A percentile compares a stretch with the other conserved stretches of the same genome.
Conservation (phyloP, 2,888 invertebrate species). For the Amblyteles armatorius region DNA sequence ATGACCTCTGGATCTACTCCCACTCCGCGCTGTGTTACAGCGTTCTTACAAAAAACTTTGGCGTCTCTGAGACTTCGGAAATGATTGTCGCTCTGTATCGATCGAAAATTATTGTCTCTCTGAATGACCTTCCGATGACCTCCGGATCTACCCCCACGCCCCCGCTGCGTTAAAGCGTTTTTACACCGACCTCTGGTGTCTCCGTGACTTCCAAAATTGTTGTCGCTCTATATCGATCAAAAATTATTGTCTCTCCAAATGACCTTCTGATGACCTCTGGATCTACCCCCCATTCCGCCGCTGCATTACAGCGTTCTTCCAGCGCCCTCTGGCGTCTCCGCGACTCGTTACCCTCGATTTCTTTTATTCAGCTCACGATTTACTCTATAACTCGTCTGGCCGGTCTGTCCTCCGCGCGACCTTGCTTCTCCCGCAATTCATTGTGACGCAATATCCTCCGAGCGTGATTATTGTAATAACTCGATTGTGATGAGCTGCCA, state of each 20-base stretch:
- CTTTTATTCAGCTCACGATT: conserved; percentile 50
- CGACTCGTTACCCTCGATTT: conserved; percentile 32
- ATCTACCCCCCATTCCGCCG: not conserved
- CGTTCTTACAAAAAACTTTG: too few species aligned
- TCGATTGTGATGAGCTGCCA: not conserved
- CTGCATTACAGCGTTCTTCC: not conserved
- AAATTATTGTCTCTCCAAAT: not conserved
- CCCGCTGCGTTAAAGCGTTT: not conserved
- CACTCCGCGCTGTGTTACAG: too few species aligned
- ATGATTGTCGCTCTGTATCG: not conserved
- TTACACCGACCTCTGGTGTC: not conserved
- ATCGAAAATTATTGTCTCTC: too few species aligned
- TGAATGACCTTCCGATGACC: too few species aligned
- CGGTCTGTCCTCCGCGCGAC: conserved; percentile 16
- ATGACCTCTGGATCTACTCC: too few species aligned
- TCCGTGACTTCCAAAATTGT: not conserved
- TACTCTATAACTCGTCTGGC: conserved; percentile 48
- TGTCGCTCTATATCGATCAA: not conserved
- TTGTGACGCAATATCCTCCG: conserved; percentile 29
- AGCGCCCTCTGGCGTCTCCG: conserved; percentile 1
- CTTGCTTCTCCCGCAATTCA: conserved; percentile 33
- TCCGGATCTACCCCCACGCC: not conserved
- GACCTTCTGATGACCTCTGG: not conserved
- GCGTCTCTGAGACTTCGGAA: not conserved
- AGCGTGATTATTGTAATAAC: conserved; percentile 12